Percentiles rank a stretch among this genome's conserved stretches.
phyloP scores from a whole-genome alignment of 2,888 invertebrate species.

The Torymus auratus region DNA sequence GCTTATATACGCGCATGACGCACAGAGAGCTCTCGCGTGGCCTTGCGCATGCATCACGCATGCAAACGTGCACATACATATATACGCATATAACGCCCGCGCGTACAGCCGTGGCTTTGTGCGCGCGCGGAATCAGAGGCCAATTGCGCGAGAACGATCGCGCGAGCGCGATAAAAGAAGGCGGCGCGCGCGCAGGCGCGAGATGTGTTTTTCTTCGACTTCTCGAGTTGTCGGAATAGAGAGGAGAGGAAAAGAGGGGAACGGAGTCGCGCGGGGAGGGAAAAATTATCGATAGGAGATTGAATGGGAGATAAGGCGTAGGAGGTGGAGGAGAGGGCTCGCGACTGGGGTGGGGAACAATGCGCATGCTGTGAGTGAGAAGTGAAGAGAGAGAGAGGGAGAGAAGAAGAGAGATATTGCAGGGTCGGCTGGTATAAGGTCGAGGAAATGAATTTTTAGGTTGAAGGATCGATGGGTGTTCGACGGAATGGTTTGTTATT shows the following conservation, averaged over 20 bases:
- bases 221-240: no score
- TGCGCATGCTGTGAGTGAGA: background rate
- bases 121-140: constrained; percentile 1
- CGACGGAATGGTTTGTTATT: no score
- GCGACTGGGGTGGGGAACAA: background rate
- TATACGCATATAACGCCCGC: background rate
- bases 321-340: background rate
- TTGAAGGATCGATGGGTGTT: no score
- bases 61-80: background rate
- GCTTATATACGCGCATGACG: background rate
- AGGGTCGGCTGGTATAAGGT: background rate
- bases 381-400: background rate
- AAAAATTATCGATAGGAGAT: constrained; percentile 15
- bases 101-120: background rate
- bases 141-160: constrained; percentile 4
- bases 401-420: background rate
- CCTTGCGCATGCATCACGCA: constrained; percentile 39
- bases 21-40: background rate
- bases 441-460: background rate
- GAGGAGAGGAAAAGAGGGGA: no score
- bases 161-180: constrained; percentile 22
- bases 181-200: background rate
- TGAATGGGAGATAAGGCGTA: background rate
- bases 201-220: no score
- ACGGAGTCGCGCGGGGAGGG: background rate